These are phyloP conservation scores for Oasisia sp. DNA, from an alignment of 2,888 invertebrate species.

Conservation along the genomic window DNA sequence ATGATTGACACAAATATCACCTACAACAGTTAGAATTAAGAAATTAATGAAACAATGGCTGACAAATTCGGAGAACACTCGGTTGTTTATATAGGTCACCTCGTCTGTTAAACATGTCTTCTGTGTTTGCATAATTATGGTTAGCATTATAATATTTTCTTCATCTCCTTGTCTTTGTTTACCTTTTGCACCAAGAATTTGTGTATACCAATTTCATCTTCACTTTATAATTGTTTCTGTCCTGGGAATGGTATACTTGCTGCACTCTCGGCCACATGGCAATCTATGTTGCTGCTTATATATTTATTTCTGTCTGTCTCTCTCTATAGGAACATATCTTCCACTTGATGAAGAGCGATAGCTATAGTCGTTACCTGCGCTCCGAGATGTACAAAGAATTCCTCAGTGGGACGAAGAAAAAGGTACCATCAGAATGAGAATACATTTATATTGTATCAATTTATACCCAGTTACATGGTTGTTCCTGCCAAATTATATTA, in stretches of 20 bases:
- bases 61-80: background rate
- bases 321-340: constrained; percentile 91
- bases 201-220: background rate
- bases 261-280: too few species aligned
- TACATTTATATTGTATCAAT: background rate
- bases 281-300: background rate
- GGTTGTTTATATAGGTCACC: too few species aligned
- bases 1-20: too few species aligned
- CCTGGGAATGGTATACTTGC: background rate
- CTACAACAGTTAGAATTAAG: background rate
- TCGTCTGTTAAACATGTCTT: too few species aligned
- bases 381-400: constrained; percentile 99
- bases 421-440: constrained; percentile 72
- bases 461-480: constrained; percentile 17
- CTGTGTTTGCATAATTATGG: background rate
- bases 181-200: background rate
- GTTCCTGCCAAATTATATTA: too few species aligned
- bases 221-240: background rate
- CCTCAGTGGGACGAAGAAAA: constrained; percentile 94
- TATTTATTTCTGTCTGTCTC: background rate
- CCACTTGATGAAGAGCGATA: constrained; percentile 99
- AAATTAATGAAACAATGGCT: background rate
- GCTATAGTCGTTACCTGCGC: constrained; percentile 95
- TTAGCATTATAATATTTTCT: background rate
- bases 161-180: background rate